phyloP scores from a whole-genome alignment of 2,797 vertebrate species.

The Iguana delicatissima region DNA sequence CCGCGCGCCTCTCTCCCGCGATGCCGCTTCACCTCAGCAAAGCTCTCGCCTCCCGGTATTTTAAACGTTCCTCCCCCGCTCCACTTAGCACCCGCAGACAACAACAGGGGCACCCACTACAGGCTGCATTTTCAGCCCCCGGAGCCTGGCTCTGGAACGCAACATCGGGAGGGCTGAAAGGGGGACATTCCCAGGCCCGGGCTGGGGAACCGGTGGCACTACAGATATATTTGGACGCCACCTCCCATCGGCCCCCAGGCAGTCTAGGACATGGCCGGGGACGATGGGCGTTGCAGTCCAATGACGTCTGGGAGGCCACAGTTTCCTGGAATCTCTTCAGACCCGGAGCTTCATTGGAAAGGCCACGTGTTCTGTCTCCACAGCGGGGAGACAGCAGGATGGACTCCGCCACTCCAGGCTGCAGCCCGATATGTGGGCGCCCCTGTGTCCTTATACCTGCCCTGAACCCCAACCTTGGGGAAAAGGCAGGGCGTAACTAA shows the following conservation, averaged over 20 bases:
- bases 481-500: too few relatives aligned
- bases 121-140: background rate
- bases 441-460: too few relatives aligned
- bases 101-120: background rate
- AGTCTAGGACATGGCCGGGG: background rate
- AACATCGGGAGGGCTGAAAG: background rate
- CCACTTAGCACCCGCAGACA: background rate
- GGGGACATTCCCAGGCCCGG: background rate
- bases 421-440: background rate
- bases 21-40: too few relatives aligned
- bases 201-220: background rate
- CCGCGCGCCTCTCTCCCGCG: too few relatives aligned
- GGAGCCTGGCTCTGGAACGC: background rate
- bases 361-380: background rate
- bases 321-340: background rate
- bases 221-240: background rate
- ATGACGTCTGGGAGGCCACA: background rate
- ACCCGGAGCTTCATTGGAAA: background rate
- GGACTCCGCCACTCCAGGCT: too few relatives aligned
- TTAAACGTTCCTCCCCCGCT: too few relatives aligned
- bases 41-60: too few relatives aligned
- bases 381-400: background rate
- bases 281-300: background rate
- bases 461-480: too few relatives aligned
- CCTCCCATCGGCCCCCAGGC: background rate